Evolutionary conservation across 2,888 invertebrate genomes (phyloP), one percentile per base, ranked within the genome.

Genomic region (Tryphoninae sp.): DNA sequence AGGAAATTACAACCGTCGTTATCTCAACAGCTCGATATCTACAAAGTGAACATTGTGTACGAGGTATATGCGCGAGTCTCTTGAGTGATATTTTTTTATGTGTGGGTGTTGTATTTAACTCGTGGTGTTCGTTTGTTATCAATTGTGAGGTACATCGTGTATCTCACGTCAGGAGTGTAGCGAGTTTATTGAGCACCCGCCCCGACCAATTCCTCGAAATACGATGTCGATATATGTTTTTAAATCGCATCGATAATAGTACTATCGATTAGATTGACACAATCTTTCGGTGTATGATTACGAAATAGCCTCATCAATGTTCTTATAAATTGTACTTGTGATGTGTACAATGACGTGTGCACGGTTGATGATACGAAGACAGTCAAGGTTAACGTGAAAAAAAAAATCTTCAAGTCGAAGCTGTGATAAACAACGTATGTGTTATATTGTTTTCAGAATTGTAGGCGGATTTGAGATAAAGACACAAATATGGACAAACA

Each of bases 401-500:
- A 1, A 58, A 58, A 58, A 7, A 1, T 40, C 2, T 23, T 33
- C 11, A 13, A 7, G 13, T 33, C 13, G 1, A 23, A 22, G 33
- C 33, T 23, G n/a, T 59, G 19, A 22, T n/a, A 23, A 59, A 59
- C n/a, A 26, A n/a, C 13, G 19, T 45, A 1, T 33, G 8, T 33
- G 45, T 19, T 45, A 26, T 49, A 42, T 0, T 33, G 3, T 40
- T 45, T 58, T 40, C 26, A 45, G 23, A 23, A 49, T 7, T 8
- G 13, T 58, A 13, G 33, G 11, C 69, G 58, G 23, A 8, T 4
- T 19, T 76, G 65, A 61, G 49, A 76, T 68, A 65, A 40, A 33
- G 42, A 26, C 13, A 26, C 13, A 42, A 55, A 65, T 49, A 84
- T 81, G 83, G 81, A 83, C 33, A 83, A 73, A 67, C 51, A 72